Evolutionary conservation across 53 echinoderm and acorn worm species (phyloP), one percentile per base, ranked within the genome.

Genomic region (Henricia sp.): DNA sequence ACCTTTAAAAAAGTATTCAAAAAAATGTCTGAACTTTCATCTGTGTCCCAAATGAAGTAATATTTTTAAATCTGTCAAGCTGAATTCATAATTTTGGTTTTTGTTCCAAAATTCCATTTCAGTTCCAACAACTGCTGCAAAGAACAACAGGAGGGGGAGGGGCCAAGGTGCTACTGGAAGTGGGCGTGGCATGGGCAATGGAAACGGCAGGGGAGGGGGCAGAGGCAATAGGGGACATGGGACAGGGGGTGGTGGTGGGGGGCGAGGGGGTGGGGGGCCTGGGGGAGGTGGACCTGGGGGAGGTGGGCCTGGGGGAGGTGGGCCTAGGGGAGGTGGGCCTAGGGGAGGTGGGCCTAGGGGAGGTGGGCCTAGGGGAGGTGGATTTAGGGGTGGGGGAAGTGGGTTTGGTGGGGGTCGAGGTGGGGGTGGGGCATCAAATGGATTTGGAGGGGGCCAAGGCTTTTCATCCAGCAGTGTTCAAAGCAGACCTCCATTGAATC

Each of bases 231-330:
- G 86, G 14, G 57, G 74, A 59, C n/a, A 13, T 30, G 50, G 77
- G 3, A 37, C 50, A 24, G 71, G 53, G 14, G 53, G 89, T 24
- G 74, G 82, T 43, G 59, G 71, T 6, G 83, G 64, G 25, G 66
- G 83, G 17, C 43, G 84, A 6, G 39, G 72, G 17, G 69, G 57
- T 21, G 43, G 39, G 82, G 11, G 63, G 19, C 48, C 74, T 36
- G 27, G 82, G 19, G 50, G 82, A 25, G 82, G 89, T 36, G 82
- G 80, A 26, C 42, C 57, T 9, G 84, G 86, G 10, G 74, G 87
- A 19, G 48, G 66, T 39, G 67, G 85, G 52, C 76, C 85, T 19
- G 16, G 48, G 2, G 35, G 46, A 27, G 16, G 42, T 29, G 67
- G 68, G 26, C 6, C 38, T 17, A 52, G 74, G 19, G 37, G 65